Conservation (phyloP, 2,888 invertebrate genomes). For the Aphodius sticticus region DNA sequence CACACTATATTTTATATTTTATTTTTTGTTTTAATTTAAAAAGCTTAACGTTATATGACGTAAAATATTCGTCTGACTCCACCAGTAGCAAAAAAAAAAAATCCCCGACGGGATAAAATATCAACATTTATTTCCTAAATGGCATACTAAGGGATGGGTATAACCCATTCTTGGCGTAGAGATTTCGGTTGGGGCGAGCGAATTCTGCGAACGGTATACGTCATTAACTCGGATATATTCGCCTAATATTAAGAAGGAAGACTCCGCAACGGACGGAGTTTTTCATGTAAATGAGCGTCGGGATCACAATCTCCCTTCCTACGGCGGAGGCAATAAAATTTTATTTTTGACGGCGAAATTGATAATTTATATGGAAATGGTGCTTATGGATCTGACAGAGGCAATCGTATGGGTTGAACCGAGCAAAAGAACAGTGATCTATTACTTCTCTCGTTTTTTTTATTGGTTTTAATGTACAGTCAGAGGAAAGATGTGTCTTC, state of each 20-base stretch:
- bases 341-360: conserved; percentile 45
- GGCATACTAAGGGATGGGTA: neutral
- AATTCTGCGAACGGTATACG: conserved; percentile 9
- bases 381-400: conserved; percentile 49
- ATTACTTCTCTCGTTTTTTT: conserved; percentile 12
- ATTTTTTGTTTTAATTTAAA: too few relatives aligned
- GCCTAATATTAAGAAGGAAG: conserved; percentile 19
- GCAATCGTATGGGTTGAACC: conserved; percentile 46
- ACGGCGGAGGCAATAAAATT: conserved; percentile 39
- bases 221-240: conserved; percentile 32
- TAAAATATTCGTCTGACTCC: neutral
- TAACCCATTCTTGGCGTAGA: neutral
- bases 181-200: neutral
- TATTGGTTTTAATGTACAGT: neutral
- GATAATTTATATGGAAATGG: conserved; percentile 54
- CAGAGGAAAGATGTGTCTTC: neutral
- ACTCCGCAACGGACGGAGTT: conserved; percentile 18
- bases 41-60: too few relatives aligned
- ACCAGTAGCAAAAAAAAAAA: neutral
- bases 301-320: conserved; percentile 7
- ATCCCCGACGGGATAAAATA: neutral
- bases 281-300: conserved; percentile 32
- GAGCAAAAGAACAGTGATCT: neutral
- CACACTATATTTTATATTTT: too few relatives aligned
- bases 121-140: conserved; percentile 4